Evolutionary conservation across 2,113 vertebrate genomes (phyloP), one percentile per base, ranked within the genome.

Genomic region (Chauna torquata): DNA sequence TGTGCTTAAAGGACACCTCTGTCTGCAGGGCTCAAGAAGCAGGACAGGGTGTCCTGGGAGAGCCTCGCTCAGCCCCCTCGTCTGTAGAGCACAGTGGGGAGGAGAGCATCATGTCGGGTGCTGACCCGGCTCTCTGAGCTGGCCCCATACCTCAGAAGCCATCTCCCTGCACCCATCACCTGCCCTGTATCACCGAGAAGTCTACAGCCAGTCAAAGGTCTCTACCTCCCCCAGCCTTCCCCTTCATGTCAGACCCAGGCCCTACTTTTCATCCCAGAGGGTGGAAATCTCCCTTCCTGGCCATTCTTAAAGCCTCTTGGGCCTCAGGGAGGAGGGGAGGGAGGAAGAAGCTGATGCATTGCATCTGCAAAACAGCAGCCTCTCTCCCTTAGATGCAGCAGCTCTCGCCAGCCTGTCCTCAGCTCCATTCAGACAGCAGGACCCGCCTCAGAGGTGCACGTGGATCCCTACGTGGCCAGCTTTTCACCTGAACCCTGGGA

Each of bases 231-330:
- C 40, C 57, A 75, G 72, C 64, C 12, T 74, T 88, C 12, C 15
- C 13, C n/a, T 97, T 94, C 18, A 40, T 68, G 27, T 89, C 69
- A 36, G 23, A 89, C 14, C 52, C 88, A 55, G 78, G 75, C n/a
- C 72, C 64, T 17, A 71, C 50, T 4, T 95, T 62, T 50, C 44
- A 79, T 55, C 88, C 54, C 34, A 90, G 49, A 61, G 61, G 9
- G 11, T 82, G 55, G 77, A 95, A 93, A 62, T 94, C 81, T 50
- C 50, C 95, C 72, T 95, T 94, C 27, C 19, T 79, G 40, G 91
- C 42, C 3, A 65, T 36, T n/a, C 42, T 61, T 83, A 40, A 74
- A 87, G 24, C 18, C 27, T 58, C 8, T 61, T 76, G 54, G 36
- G 54, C 27, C 14, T 88, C 66, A 17, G 34, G 36, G 69, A 66